Conservation (phyloP, 1,140 invertebrate species). For the Galleria mellonella region DNA sequence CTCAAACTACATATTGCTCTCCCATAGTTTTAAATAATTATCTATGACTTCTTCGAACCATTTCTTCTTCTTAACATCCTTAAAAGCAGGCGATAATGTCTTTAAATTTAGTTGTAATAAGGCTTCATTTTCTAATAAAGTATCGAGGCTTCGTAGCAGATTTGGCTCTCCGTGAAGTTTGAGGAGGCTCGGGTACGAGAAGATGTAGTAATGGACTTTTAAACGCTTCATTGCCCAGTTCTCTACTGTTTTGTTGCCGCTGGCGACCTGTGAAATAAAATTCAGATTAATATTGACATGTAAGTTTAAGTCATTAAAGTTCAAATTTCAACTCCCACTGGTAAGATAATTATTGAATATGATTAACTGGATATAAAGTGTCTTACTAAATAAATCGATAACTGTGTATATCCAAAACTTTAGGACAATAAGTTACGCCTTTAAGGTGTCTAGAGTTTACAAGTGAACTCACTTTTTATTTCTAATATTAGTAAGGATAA, state of each 20-base stretch:
- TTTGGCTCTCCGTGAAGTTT: constrained; percentile 86
- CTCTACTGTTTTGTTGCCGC: constrained; percentile 86
- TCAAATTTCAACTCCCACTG: too few species aligned
- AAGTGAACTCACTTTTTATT: too few species aligned
- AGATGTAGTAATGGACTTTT: constrained; percentile 85
- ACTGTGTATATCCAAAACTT: too few species aligned
- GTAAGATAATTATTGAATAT: too few species aligned
- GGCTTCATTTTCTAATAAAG: constrained; percentile 86
- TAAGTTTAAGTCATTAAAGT: too few species aligned
- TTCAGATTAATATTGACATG: neutral
- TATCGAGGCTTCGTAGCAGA: constrained; percentile 81
- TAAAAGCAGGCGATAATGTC: constrained; percentile 84
- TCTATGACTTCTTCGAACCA: constrained; percentile 92
- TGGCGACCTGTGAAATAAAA: constrained; percentile 76
- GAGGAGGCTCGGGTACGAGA: constrained; percentile 85
- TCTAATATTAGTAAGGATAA: too few species aligned
- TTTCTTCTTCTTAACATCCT: constrained; percentile 79
- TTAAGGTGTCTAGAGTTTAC: too few species aligned
- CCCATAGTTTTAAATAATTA: constrained; percentile 91
- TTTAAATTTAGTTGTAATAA: constrained; percentile 86
- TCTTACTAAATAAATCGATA: too few species aligned
- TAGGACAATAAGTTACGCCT: too few species aligned
- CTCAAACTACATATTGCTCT: constrained; percentile 84
- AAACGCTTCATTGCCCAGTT: constrained; percentile 83
- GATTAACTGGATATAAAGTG: too few species aligned